phyloP scores from a whole-genome alignment of 1,140 invertebrate species.

The Drosophila mojavensis region DNA sequence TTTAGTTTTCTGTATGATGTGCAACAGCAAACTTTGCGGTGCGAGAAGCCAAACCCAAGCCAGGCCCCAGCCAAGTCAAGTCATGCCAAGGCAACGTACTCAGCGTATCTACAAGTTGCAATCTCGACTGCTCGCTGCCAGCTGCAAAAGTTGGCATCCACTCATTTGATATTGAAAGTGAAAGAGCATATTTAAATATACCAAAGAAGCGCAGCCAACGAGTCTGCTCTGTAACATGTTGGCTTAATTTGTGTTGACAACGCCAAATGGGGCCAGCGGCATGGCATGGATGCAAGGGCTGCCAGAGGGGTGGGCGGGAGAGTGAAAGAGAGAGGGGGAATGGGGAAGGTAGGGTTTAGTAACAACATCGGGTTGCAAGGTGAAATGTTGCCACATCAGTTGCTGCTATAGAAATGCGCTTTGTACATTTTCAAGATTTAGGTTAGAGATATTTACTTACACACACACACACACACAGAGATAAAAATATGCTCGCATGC shows the following conservation, averaged over 20 bases:
- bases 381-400: background rate
- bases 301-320: too few relatives aligned
- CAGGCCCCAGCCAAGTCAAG: background rate
- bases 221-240: slow-evolving; percentile 57
- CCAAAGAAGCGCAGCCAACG: slow-evolving; percentile 21
- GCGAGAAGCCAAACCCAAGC: slow-evolving; percentile 21
- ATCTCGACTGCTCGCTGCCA: slow-evolving; percentile 61
- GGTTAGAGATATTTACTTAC: slow-evolving; percentile 64
- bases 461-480: slow-evolving; percentile 12
- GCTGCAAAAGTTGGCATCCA: slow-evolving; percentile 68
- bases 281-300: background rate
- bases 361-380: background rate
- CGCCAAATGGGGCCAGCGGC: slow-evolving; percentile 34
- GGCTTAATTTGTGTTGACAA: slow-evolving; percentile 76
- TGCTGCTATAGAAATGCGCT: slow-evolving; percentile 52
- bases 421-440: slow-evolving; percentile 76
- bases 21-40: slow-evolving; percentile 45
- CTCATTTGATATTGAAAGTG: slow-evolving; percentile 81
- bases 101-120: slow-evolving; percentile 65
- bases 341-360: background rate
- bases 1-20: slow-evolving; percentile 41
- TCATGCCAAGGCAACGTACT: slow-evolving; percentile 2
- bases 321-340: too few relatives aligned
- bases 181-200: slow-evolving; percentile 79
- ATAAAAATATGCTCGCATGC: background rate